phyloP scores from a whole-genome alignment of 1,140 invertebrate genomes.

The Atta colombica region DNA sequence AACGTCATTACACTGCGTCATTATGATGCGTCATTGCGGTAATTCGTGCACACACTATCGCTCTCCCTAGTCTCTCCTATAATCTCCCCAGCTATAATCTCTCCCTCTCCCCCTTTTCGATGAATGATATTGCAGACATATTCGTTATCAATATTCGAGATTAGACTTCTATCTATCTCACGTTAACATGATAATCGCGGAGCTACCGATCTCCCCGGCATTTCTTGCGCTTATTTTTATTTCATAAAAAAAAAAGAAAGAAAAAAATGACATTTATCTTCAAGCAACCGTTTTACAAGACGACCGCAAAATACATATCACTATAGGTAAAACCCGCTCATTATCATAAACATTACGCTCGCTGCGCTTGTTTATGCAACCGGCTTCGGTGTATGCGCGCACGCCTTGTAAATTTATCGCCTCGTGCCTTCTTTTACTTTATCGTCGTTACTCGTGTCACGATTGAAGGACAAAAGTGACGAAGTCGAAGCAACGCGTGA shows the following conservation, averaged over 20 bases:
- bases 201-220: not conserved
- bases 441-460: constrained; percentile 23
- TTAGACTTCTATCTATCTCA: not conserved
- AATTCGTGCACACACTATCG: not conserved
- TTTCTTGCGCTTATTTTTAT: constrained; percentile 26
- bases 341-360: constrained; percentile 57
- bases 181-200: not conserved
- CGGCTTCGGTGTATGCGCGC: not conserved
- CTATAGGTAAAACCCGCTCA: constrained; percentile 44
- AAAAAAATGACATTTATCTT: constrained; percentile 38
- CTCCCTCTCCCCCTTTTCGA: not conserved
- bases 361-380: constrained; percentile 49
- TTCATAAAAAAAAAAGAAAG: not conserved
- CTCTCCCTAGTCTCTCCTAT: not conserved
- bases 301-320: constrained; percentile 49
- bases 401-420: constrained; percentile 36
- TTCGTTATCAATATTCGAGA: constrained; percentile 15
- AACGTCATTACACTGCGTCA: not conserved
- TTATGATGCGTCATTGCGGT: not conserved
- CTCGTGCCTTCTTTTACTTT: constrained; percentile 42
- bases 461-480: constrained; percentile 49
- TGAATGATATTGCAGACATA: not conserved
- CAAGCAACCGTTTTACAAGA: constrained; percentile 29
- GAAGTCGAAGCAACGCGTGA: not conserved
- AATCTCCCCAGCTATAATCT: no score